Evolutionary conservation across 2,113 vertebrate species (phyloP), one percentile per base, ranked within the genome.

Genomic region (Hylia prasina): DNA sequence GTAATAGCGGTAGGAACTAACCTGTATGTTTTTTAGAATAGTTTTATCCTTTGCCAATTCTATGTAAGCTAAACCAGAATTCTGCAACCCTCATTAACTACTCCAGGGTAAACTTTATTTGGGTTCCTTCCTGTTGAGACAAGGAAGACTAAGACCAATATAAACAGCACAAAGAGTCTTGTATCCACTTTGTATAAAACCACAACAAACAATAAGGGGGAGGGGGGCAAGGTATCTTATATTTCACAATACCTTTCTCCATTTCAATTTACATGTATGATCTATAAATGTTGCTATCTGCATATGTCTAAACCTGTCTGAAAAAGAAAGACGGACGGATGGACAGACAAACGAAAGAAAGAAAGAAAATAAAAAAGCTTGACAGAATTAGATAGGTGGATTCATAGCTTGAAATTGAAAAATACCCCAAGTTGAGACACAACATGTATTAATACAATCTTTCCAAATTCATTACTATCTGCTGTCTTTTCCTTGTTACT

Each of bases 271-370:
- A 48, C 14, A 31, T 20, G 13, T 19, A 39, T 44, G 16, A 64
- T 45, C 40, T 84, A 53, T 18, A 93, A 60, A 63, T 37, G 68
- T 11, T 51, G n/a, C 21, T 33, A 64, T 70, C 22, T 69, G 21
- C 19, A 51, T 37, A 28, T 18, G 47, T 56, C 24, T 40, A 80
- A 61, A 81, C 7, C n/a, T 72, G 71, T 64, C 87, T 44, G n/a
- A 47, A 15, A 68, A 12, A 45, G 30, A 6, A 3, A 15, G 11
- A 18, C 24, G 2, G 15, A 28, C 14, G 6, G 2, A 15, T 2
- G 9, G 11, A 47, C 22, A 18, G 21, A 2, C 40, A 2, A 3
- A 53, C 2, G 25, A 15, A 1, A 9, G 2, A 15, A 2, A 8
- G 10, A 22, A 6, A 14, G 7, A 23, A 45, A 21, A 21, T 5